phyloP scores from a whole-genome alignment of 2,113 vertebrate species.

The Mastomys coucha region DNA sequence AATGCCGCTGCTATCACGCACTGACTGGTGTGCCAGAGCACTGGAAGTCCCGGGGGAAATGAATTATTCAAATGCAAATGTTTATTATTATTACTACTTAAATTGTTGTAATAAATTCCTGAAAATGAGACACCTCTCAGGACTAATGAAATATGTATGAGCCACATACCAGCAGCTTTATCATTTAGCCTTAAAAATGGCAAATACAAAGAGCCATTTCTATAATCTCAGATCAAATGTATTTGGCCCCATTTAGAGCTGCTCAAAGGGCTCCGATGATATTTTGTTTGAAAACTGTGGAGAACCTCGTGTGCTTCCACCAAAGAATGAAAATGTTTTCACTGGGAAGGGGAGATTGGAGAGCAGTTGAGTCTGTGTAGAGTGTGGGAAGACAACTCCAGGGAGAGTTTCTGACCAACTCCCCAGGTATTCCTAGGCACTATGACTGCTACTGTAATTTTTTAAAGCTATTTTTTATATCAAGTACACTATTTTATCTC shows the following conservation, averaged over 20 bases:
- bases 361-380: neutral
- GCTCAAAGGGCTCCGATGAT: neutral
- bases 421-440: neutral
- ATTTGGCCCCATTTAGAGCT: constrained; percentile 33
- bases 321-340: neutral
- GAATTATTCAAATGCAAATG: constrained; percentile 80
- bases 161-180: constrained; percentile 57
- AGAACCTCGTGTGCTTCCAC: neutral
- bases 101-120: constrained; percentile 79
- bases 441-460: neutral
- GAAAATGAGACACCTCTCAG: constrained; percentile 73
- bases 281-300: constrained; percentile 38
- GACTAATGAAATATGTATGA: constrained; percentile 73
- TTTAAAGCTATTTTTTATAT: neutral
- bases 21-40: constrained; percentile 64
- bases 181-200: constrained; percentile 57
- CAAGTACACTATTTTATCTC: neutral
- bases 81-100: constrained; percentile 73
- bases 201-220: constrained; percentile 45
- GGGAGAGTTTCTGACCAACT: constrained; percentile 2
- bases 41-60: constrained; percentile 69
- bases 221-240: constrained; percentile 55
- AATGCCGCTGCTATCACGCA: neutral
- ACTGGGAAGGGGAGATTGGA: constrained; percentile 13
- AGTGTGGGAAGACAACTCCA: neutral